phyloP scores from a whole-genome alignment of 2,797 vertebrate genomes.

The Aeoliscus strigatus region DNA sequence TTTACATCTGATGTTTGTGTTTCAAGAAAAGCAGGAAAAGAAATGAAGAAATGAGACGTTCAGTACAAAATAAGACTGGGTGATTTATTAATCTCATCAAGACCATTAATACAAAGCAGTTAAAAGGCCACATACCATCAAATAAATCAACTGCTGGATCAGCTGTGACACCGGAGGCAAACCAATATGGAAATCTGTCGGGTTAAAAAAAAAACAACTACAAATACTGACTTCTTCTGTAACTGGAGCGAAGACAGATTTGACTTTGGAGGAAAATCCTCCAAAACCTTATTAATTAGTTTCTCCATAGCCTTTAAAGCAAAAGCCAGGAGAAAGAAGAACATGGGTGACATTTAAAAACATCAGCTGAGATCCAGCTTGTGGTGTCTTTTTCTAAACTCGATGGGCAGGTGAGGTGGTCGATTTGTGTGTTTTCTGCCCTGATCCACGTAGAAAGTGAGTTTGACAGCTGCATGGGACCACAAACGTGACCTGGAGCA shows the following conservation, averaged over 20 bases:
- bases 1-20: too few relatives aligned
- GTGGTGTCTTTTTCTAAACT: conserved; percentile 2
- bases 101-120: conserved; percentile 98
- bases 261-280: background rate
- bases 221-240: conserved; percentile 48
- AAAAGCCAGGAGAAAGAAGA: conserved; percentile 1
- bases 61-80: conserved; percentile 94
- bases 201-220: conserved; percentile 22
- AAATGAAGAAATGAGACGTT: conserved; percentile 39
- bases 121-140: conserved; percentile 91
- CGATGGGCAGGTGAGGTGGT: conserved; percentile 22
- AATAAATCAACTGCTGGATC: conserved; percentile 80
- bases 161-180: conserved; percentile 76
- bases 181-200: conserved; percentile 33
- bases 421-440: conserved; percentile 31
- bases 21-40: background rate
- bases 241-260: conserved; percentile 5
- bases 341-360: background rate
- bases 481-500: conserved; percentile 36
- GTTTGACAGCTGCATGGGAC: conserved; percentile 52
- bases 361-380: conserved; percentile 13
- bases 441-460: conserved; percentile 49
- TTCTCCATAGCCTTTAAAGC: background rate
- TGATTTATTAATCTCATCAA: conserved; percentile 99
- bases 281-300: background rate